phyloP scores from a whole-genome alignment of 2,113 vertebrate genomes.

The Macquaria australasica region DNA sequence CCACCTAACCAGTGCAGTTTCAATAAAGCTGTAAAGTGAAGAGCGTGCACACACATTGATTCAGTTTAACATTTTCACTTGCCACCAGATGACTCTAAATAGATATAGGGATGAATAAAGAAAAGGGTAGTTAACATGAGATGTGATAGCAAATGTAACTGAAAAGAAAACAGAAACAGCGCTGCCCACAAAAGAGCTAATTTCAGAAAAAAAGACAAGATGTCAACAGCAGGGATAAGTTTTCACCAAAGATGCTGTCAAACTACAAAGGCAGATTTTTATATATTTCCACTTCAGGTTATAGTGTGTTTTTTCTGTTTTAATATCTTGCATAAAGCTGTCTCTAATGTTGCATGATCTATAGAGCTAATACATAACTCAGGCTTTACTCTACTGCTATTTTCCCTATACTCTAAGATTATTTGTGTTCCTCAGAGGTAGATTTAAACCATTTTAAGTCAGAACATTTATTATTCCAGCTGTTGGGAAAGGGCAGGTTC shows the following conservation, averaged over 20 bases:
- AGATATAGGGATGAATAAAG: not conserved
- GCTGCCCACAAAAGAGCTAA: not conserved
- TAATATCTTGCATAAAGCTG: constrained; percentile 22
- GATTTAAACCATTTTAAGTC: constrained; percentile 75
- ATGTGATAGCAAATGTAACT: not conserved
- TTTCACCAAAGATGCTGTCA: not conserved
- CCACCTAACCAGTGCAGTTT: not conserved
- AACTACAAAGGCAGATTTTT: constrained; percentile 33
- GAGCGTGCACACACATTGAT: not conserved
- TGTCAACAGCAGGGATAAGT: not conserved
- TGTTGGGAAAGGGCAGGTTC: constrained; percentile 72
- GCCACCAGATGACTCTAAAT: constrained; percentile 2
- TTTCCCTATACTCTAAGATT: constrained; percentile 45
- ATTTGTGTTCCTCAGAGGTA: constrained; percentile 62
- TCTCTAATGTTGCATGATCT: constrained; percentile 46
- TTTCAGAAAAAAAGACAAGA: constrained; percentile 1
- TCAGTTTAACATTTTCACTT: constrained; percentile 4
- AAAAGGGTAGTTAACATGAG: constrained; percentile 4
- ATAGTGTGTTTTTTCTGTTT: constrained; percentile 2
- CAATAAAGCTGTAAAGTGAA: not conserved
- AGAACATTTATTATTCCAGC: constrained; percentile 82
- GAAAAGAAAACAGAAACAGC: constrained; percentile 3
- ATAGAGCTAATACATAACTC: constrained; percentile 37
- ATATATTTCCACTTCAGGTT: not conserved
- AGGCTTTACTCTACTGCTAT: constrained; percentile 28